Evolutionary conservation across 2,888 invertebrate species (phyloP), one percentile per base, ranked within the genome.

Genomic region (Pachydiplax longipennis): DNA sequence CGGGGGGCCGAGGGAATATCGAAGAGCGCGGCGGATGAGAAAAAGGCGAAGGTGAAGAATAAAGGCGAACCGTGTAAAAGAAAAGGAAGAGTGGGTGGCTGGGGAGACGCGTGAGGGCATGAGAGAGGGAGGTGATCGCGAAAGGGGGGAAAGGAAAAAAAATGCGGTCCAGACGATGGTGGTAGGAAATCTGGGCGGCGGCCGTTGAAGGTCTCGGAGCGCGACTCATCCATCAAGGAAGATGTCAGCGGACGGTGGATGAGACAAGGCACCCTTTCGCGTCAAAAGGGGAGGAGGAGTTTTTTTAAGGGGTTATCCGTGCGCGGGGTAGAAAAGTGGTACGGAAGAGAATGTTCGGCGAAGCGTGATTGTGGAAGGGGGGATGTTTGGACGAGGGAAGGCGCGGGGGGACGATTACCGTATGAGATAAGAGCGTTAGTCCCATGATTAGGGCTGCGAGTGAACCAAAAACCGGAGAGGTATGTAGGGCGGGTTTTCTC

Each of bases 181-280:
- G 73, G 65, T 25, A 65, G 65, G 65, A 25, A 65, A 65, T 35
- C 80, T 37, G 80, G 81, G 82, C 82, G 82, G 48, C 82, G 48
- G 22, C 82, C 48, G 82, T 82, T 48, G 82, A 82, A 82, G 48
- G 48, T 48, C 25, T 82, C n/a, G 13, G 25, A n/a, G 25, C 13
- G 40, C 82, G 48, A 83, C 35, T 18, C 58, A 83, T 83, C 83
- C 83, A 83, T 83, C 83, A 58, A 35, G 35, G 35, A 58, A n/a
- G 31, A 58, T 58, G 58, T 83, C 83, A 82, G 40, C 82, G 48
- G 44, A 82, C 44, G 82, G 48, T 48, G 18, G 48, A 25, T 40
- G 82, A n/a, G 82, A 82, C 82, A 82, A 82, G 82, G 82, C 44
- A 48, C 48, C 82, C 82, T 82, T 73, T 82, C 48, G 44, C 82